These are phyloP conservation scores for Cryptomyrus ogoouensis DNA, from an alignment of 2,113 vertebrate species.

Conservation along the genomic window DNA sequence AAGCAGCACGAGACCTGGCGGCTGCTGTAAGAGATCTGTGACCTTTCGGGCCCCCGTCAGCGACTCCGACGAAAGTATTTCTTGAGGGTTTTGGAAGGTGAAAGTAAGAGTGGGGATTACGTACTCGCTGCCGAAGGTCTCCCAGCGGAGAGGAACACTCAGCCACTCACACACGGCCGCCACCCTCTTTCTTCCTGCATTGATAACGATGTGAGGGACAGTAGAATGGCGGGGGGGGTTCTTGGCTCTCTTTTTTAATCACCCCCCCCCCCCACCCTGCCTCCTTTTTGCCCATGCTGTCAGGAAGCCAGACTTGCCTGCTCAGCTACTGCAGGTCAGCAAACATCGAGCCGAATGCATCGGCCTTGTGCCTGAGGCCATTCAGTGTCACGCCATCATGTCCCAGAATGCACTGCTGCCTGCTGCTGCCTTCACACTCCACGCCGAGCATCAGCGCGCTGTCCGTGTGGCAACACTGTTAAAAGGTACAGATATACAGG, in stretches of 20 bases:
- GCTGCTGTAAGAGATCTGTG: neutral
- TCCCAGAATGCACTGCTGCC: neutral
- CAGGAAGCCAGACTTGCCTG: conserved; percentile 56
- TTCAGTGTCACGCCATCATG: neutral
- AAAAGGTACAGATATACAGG: neutral
- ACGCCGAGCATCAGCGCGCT: no score
- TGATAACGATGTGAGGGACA: conserved; percentile 61
- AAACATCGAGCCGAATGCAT: conserved; percentile 41
- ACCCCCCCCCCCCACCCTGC: conserved; percentile 17
- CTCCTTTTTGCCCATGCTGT: conserved; percentile 38
- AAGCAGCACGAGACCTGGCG: neutral
- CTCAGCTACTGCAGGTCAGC: conserved; percentile 47
- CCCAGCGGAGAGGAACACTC: conserved; percentile 34
- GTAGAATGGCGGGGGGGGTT: conserved; percentile 42
- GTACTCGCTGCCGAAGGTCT: neutral
- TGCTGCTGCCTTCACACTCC: neutral
- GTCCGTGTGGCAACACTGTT: neutral
- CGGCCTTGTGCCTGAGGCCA: neutral
- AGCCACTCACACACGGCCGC: conserved; percentile 37
- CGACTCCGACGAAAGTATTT: neutral
- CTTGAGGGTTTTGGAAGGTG: conserved; percentile 25
- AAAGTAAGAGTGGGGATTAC: conserved; percentile 1
- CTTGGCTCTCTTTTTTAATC: conserved; percentile 46
- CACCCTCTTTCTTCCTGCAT: conserved; percentile 61
- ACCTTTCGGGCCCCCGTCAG: neutral